Conservation (phyloP, 1,140 invertebrate genomes). For the Philotrypesis tridentata region DNA sequence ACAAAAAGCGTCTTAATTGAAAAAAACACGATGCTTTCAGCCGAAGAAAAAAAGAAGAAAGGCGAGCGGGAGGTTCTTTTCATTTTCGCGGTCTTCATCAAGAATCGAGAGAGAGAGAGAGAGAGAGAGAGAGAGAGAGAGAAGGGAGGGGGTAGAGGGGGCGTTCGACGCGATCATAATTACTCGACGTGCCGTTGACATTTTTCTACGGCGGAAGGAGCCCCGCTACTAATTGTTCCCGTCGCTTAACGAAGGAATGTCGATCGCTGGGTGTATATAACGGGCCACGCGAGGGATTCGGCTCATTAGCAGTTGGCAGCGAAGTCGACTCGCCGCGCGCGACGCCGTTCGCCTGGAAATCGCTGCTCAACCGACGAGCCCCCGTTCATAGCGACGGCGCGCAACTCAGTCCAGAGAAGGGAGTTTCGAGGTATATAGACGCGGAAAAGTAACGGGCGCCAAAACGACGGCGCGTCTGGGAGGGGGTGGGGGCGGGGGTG, state of each 20-base stretch:
- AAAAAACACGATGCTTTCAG: slow-evolving; percentile 37
- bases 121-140: not conserved
- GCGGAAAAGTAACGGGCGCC: no score
- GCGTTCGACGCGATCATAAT: slow-evolving; percentile 34
- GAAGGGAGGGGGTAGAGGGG: not conserved
- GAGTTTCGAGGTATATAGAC: not conserved
- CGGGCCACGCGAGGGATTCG: slow-evolving; percentile 42
- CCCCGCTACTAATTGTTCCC: slow-evolving; percentile 31
- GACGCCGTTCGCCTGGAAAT: not conserved
- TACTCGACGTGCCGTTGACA: slow-evolving; percentile 35
- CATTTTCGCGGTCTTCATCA: slow-evolving; percentile 42
- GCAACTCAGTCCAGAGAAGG: no score
- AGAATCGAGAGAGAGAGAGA: slow-evolving; percentile 25
- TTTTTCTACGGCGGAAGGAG: slow-evolving; percentile 5
- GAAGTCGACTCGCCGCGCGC: not conserved
- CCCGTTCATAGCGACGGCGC: no score
- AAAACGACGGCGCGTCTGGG: not conserved
- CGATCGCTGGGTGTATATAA: not conserved
- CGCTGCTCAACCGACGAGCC: not conserved
- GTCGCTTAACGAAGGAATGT: slow-evolving; percentile 32
- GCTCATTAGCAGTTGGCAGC: slow-evolving; percentile 44
- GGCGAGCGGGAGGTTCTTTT: slow-evolving; percentile 24
- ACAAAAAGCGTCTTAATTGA: slow-evolving; percentile 45
- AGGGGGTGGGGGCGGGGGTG: no score
- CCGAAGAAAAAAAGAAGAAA: not conserved